Evolutionary conservation across 2,113 vertebrate genomes (phyloP), one percentile per base, ranked within the genome.

Genomic region (Cyprinodon tularosa): DNA sequence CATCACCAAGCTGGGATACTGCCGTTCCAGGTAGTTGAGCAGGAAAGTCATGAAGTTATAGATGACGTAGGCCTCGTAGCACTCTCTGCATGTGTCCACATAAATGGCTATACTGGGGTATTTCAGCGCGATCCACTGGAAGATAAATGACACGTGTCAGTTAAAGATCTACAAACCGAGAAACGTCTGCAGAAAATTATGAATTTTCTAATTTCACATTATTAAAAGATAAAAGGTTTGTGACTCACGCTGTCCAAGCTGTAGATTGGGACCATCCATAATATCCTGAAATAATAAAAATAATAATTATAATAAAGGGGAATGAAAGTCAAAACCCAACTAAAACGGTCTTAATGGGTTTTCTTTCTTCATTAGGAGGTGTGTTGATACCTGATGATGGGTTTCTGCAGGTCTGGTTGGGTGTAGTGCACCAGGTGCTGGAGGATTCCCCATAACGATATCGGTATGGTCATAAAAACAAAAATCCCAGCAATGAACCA

Each of bases 191-290:
- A 62, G 42, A 47, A 3, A 38, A 66, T 22, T 5, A n/a, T 22
- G 10, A 20, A 59, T 60, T 8, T 40, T 75, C 29, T 29, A 0
- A n/a, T 44, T 45, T n/a, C 3, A 17, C 1, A 20, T 13, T 38
- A 6, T n/a, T 12, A 66, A 39, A 29, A 20, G 44, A 64, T 38
- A 38, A 5, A 44, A 42, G 44, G 78, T 36, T 29, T 22, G 76
- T 70, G 87, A 97, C 98, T 98, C 93, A 99, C 97, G 86, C 98
- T 99, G 90, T 98, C 97, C 92, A 99, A 94, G 88, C 98, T 99
- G 94, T 98, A 99, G 90, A 99, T 99, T 13, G 98, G 98, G 76
- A 99, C 98, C 98, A 99, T 99, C 98, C 98, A 99, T 75, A 99
- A 94, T 91, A 99, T 98, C 89, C 98, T 99, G 89, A 65, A 57